A percentile compares a stretch with the other conserved stretches of the same genome.
These are phyloP conservation scores for Drymonia ruficornis DNA, from an alignment of 2,888 invertebrate species.

Conservation along the genomic window DNA sequence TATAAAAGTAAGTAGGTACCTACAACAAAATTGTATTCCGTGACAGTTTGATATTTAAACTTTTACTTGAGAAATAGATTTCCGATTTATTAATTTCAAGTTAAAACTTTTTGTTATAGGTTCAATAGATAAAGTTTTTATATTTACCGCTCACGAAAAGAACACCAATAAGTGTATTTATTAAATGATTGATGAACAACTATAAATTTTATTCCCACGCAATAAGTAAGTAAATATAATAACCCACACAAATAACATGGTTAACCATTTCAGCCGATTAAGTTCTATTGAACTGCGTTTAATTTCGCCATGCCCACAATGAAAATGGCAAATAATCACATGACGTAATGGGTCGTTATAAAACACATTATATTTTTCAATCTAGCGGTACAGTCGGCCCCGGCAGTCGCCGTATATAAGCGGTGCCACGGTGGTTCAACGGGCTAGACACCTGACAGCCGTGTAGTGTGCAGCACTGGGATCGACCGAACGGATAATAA, in stretches of 20 bases:
- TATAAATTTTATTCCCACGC: neutral
- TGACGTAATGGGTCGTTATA: constrained; percentile 27
- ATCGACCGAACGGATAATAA: constrained; percentile 22
- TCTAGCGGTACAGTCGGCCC: constrained; percentile 19
- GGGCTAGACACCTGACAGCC: constrained; percentile 45
- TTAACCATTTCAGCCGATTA: constrained; percentile 2
- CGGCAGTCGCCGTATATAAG: constrained; percentile 37
- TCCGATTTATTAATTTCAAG: too few species aligned
- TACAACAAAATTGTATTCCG: too few species aligned
- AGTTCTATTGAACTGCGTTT: constrained; percentile 8
- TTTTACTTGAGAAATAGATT: too few species aligned
- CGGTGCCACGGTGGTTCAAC: constrained; percentile 11
- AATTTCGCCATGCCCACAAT: constrained; percentile 10
- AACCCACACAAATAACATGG: neutral
- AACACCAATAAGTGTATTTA: too few species aligned
- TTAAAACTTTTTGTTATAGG: too few species aligned
- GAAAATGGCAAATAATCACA: constrained; percentile 15
- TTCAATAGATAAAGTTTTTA: too few species aligned
- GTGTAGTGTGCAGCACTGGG: constrained; percentile 25
- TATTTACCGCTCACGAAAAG: too few species aligned
- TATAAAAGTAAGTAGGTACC: too few species aligned
- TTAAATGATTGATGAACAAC: too few species aligned
- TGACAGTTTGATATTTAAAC: too few species aligned
- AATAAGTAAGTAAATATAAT: neutral
- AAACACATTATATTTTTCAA: constrained; percentile 45